phyloP scores from a whole-genome alignment of 2,797 vertebrate species.

The Sebastes cheni region DNA sequence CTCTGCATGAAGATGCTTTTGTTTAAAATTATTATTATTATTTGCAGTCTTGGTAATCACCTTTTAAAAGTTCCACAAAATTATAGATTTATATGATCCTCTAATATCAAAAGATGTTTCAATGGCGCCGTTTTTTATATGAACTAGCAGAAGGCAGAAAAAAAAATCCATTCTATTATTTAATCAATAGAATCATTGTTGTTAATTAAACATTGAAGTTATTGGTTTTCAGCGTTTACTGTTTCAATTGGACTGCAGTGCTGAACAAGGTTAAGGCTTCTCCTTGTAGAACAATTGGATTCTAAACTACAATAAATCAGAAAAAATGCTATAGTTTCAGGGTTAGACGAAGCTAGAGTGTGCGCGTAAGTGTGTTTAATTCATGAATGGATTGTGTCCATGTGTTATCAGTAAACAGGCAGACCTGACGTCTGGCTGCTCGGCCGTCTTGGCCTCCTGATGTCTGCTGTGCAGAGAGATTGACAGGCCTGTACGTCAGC shows the following conservation, averaged over 20 bases:
- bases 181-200: not conserved
- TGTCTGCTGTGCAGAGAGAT: conserved; percentile 46
- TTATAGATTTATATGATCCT: not conserved
- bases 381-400: conserved; percentile 50
- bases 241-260: not conserved
- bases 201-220: not conserved
- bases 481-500: conserved; percentile 63
- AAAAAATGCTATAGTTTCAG: not conserved
- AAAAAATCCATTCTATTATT: not conserved
- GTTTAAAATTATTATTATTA: not conserved
- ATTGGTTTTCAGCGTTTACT: not conserved
- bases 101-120: not conserved
- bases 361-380: conserved; percentile 5
- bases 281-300: not conserved
- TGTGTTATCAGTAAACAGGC: conserved; percentile 73
- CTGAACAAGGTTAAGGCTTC: not conserved
- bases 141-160: not conserved
- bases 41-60: not conserved
- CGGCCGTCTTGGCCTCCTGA: conserved; percentile 41
- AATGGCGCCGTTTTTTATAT: not conserved
- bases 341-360: not conserved
- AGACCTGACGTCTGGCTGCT: conserved; percentile 52
- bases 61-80: not conserved
- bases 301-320: not conserved
- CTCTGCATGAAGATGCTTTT: not conserved